Percentiles rank a stretch among this genome's conserved stretches.
phyloP scores from a whole-genome alignment of 2,797 vertebrate species.

The Oryzias dopingdopingensis region DNA sequence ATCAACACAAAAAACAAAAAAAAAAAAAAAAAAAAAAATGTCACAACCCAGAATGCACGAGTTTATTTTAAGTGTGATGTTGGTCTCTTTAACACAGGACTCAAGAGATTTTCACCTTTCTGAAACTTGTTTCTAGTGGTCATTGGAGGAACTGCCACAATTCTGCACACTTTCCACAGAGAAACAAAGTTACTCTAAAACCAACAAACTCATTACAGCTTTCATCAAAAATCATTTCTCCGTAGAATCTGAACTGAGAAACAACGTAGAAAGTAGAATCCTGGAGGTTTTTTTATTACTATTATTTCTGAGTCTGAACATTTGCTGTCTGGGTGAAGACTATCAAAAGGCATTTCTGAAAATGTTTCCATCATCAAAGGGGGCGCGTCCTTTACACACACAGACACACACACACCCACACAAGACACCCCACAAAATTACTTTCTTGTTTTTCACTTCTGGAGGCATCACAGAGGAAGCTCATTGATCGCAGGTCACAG shows the following conservation, averaged over 20 bases:
- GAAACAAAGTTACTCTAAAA: too few relatives aligned
- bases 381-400: too few relatives aligned
- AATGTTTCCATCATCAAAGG: background rate
- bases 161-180: too few relatives aligned
- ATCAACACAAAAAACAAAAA: too few relatives aligned
- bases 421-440: background rate
- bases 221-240: slow-evolving; percentile 47
- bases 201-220: slow-evolving; percentile 41
- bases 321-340: slow-evolving; percentile 21
- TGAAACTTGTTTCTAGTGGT: too few relatives aligned
- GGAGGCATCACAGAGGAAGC: slow-evolving; percentile 5
- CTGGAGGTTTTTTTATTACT: background rate
- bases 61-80: too few relatives aligned
- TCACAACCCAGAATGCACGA: too few relatives aligned
- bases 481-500: slow-evolving; percentile 20
- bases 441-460: slow-evolving; percentile 1
- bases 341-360: slow-evolving; percentile 20
- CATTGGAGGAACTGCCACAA: too few relatives aligned
- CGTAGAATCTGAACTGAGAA: slow-evolving; percentile 31
- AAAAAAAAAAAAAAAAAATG: too few relatives aligned
- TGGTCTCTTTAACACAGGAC: too few relatives aligned
- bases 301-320: slow-evolving; percentile 19
- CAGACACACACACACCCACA: background rate
- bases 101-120: too few relatives aligned
- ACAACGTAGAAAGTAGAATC: slow-evolving; percentile 20